These are phyloP conservation scores for Dryadula phaetusa DNA, from an alignment of 2,888 invertebrate species.

Conservation along the genomic window DNA sequence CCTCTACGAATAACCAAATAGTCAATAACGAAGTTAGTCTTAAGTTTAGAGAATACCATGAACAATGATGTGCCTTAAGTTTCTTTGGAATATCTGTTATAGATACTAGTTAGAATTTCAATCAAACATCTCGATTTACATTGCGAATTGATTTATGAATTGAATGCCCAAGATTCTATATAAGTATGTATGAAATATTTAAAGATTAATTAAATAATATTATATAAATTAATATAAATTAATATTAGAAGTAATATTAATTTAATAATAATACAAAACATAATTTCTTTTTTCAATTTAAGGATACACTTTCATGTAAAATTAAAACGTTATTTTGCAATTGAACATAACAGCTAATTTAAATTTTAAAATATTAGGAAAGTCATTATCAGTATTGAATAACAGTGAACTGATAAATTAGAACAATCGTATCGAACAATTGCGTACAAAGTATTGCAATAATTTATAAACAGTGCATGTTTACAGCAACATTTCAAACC, in stretches of 20 bases:
- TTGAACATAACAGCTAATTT: not conserved
- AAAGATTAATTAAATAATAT: not conserved
- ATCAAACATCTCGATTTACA: slow-evolving; percentile 45
- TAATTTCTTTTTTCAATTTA: not conserved
- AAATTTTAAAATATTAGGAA: slow-evolving; percentile 35
- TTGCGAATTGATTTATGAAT: slow-evolving; percentile 40
- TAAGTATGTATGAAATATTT: not conserved
- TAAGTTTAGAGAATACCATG: slow-evolving; percentile 38
- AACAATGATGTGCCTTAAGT: slow-evolving; percentile 43
- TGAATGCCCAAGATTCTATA: slow-evolving; percentile 33
- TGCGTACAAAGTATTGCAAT: slow-evolving; percentile 64
- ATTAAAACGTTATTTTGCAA: not conserved
- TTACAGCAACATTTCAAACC: slow-evolving; percentile 59
- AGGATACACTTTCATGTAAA: not conserved
- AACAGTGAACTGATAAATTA: slow-evolving; percentile 66
- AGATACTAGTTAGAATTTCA: slow-evolving; percentile 47
- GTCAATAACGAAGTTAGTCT: slow-evolving; percentile 47
- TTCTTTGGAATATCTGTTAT: slow-evolving; percentile 38
- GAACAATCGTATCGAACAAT: slow-evolving; percentile 66
- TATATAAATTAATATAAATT: no score
- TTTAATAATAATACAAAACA: not conserved
- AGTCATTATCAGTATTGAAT: slow-evolving; percentile 52
- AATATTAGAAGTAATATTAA: not conserved
- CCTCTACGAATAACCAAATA: slow-evolving; percentile 35
- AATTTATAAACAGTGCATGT: slow-evolving; percentile 76